These are phyloP conservation scores for Apamea crenata DNA, from an alignment of 2,888 invertebrate species.

Conservation along the genomic window DNA sequence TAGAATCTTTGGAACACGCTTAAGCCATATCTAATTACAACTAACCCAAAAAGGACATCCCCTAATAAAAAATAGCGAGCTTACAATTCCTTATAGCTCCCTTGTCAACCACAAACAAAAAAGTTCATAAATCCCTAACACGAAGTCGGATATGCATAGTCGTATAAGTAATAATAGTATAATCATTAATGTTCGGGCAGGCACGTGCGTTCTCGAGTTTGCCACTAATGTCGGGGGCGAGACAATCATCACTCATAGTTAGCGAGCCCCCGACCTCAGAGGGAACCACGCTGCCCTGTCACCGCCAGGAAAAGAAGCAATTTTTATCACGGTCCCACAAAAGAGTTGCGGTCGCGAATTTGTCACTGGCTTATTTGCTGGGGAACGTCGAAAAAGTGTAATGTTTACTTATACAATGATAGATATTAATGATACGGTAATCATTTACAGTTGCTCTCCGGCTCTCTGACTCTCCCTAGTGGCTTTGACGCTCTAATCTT, in stretches of 20 bases:
- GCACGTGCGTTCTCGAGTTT: constrained; percentile 78
- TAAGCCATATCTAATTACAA: background rate
- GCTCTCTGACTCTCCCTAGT: constrained; percentile 36
- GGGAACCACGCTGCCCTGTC: constrained; percentile 78
- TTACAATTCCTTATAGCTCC: constrained; percentile 38
- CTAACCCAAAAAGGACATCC: background rate
- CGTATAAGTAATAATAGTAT: constrained; percentile 70
- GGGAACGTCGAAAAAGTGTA: constrained; percentile 74
- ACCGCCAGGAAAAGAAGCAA: constrained; percentile 82
- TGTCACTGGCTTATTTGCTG: constrained; percentile 85
- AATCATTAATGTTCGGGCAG: constrained; percentile 79
- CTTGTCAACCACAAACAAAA: constrained; percentile 50
- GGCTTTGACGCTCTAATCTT: constrained; percentile 44
- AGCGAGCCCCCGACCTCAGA: constrained; percentile 78
- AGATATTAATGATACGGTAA: constrained; percentile 81
- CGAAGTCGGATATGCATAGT: constrained; percentile 61
- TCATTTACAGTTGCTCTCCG: constrained; percentile 62
- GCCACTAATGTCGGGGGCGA: constrained; percentile 83
- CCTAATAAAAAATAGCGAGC: constrained; percentile 16
- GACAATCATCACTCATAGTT: constrained; percentile 88
- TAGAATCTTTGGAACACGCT: no score
- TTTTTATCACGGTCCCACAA: constrained; percentile 87
- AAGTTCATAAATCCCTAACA: constrained; percentile 59
- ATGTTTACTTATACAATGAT: constrained; percentile 79
- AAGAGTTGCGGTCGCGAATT: constrained; percentile 87